These are phyloP conservation scores for Maniola jurtina DNA, from an alignment of 1,140 invertebrate species.

Conservation along the genomic window DNA sequence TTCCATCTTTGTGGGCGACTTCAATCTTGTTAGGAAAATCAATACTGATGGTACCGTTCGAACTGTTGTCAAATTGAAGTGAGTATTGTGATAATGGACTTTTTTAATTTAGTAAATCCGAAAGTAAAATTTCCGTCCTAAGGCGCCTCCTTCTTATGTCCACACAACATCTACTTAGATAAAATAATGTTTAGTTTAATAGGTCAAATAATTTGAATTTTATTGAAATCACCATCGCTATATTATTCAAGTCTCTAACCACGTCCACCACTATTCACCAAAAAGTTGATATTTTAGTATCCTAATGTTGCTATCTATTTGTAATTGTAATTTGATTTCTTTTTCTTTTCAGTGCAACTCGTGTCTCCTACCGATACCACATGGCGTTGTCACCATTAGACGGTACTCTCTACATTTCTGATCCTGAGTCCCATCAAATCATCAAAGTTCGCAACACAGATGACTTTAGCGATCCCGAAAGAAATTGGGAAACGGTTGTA, in stretches of 20 bases:
- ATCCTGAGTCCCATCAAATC: slow-evolving; percentile 96
- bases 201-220: too few species aligned
- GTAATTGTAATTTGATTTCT: slow-evolving; percentile 19
- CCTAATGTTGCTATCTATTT: slow-evolving; percentile 22
- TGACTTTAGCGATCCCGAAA: slow-evolving; percentile 91
- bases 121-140: too few species aligned
- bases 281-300: too few species aligned
- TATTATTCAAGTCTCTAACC: too few species aligned
- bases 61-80: slow-evolving; percentile 95
- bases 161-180: too few species aligned
- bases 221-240: too few species aligned
- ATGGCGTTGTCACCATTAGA: slow-evolving; percentile 96
- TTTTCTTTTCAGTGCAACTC: slow-evolving; percentile 85
- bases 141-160: too few species aligned
- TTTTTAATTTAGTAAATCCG: too few species aligned
- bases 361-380: slow-evolving; percentile 97
- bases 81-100: too few species aligned
- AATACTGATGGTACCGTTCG: slow-evolving; percentile 92
- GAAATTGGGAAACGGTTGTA: slow-evolving; percentile 95
- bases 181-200: too few species aligned
- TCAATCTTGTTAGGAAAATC: slow-evolving; percentile 95
- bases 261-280: too few species aligned
- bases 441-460: slow-evolving; percentile 92
- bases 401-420: slow-evolving; percentile 95
- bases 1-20: slow-evolving; percentile 97